Evolutionary conservation across 1,140 invertebrate species (phyloP), one percentile per base, ranked within the genome.

Genomic region (Platorchestia sp.): DNA sequence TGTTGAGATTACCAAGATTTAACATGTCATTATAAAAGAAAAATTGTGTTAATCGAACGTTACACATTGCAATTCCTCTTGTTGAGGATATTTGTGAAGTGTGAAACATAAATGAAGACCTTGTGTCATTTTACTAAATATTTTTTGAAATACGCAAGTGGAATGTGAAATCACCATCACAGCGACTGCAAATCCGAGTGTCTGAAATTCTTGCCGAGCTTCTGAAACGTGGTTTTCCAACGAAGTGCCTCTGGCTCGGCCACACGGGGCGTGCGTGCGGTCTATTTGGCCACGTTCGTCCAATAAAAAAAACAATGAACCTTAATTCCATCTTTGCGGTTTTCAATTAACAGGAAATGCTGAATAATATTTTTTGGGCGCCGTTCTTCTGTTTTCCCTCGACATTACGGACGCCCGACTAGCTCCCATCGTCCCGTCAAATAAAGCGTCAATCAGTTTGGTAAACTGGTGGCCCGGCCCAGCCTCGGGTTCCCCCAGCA

Each of bases 391-490:
- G 47, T 51, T 51, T 51, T 19, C 47, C 19, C 47, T 6, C 6
- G 6, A 51, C 47, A 51, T 51, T 51, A 51, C 47, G 47, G 19
- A 19, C 6, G 47, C 47, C 47, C 6, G 47, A 51, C 6, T 19
- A 7, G 47, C 47, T 51, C 36, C 86, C 41, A 87, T 7, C 41
- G 86, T 87, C 41, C 86, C 86, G 5, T 87, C 86, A 87, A 87
- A 87, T 87, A 87, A 87, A 87, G 86, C 6, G 86, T 87, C 86
- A 87, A 87, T 87, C 86, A 87, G 36, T 87, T 42, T 42, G 86
- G 86, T 87, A 87, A 87, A 87, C 86, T 42, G 86, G 36, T 7
- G 41, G 86, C 36, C 86, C 86, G 7, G 7, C 7, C 36, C 36
- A 5, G 86, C 86, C 86, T 87, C 86, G 7, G 59, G 19, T 51